Evolutionary conservation across 2,113 vertebrate species (phyloP).

Genomic region (Diphyllodes magnificus): DNA sequence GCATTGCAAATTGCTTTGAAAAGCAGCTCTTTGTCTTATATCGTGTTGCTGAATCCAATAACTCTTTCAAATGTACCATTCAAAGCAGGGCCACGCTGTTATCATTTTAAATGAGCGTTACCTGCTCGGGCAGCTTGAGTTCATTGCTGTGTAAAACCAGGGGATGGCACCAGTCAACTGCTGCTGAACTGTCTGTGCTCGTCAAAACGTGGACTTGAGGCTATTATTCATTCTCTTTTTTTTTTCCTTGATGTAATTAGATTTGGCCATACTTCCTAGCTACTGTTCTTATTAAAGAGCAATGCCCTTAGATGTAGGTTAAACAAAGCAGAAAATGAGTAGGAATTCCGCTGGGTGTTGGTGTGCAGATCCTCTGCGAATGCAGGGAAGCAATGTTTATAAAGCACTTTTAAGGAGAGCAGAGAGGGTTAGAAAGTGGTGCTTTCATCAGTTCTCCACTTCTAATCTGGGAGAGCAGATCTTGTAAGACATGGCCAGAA

Average conservation of each 20-base stretch:
- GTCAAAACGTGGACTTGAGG: neutral
- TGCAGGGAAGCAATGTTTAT: neutral
- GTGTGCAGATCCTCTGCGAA: neutral
- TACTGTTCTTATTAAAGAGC: neutral
- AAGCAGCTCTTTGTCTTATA: neutral
- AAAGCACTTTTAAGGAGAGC: neutral
- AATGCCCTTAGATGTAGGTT: slow-evolving; percentile 2
- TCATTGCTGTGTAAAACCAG: slow-evolving; percentile 26
- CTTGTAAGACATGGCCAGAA: neutral
- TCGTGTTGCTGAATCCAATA: neutral
- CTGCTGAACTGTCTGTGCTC: neutral
- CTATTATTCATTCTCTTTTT: neutral
- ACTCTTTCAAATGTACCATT: neutral
- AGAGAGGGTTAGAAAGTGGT: neutral
- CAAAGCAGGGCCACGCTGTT: neutral
- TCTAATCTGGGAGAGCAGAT: neutral
- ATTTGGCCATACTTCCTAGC: neutral
- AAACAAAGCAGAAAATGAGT: slow-evolving; percentile 36
- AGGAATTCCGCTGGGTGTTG: neutral
- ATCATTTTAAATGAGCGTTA: neutral
- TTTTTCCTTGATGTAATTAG: neutral
- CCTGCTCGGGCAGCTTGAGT: neutral
- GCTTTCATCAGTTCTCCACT: neutral
- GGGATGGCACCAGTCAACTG: slow-evolving; percentile 43
- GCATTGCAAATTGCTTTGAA: neutral